phyloP scores from a whole-genome alignment of 2,888 invertebrate species.

The Chrysopilus asiliformis region DNA sequence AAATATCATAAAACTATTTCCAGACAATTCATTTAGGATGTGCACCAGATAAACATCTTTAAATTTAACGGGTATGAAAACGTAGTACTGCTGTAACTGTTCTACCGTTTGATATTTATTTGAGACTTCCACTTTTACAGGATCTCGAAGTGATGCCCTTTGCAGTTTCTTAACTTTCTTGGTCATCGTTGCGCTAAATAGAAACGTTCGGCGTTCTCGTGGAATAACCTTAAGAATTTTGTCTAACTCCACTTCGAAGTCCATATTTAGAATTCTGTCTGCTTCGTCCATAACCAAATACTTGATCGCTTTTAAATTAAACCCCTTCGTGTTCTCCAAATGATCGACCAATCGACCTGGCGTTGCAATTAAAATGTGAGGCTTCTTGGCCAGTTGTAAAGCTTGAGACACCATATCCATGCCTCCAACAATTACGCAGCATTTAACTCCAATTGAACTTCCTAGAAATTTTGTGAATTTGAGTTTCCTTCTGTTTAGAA shows the following conservation, averaged over 20 bases:
- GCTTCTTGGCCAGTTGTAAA: conserved; percentile 81
- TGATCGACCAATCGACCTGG: conserved; percentile 94
- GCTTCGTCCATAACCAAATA: conserved; percentile 98
- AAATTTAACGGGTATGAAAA: conserved; percentile 90
- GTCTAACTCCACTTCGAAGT: conserved; percentile 95
- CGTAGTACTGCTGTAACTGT: conserved; percentile 84
- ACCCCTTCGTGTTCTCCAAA: conserved; percentile 95
- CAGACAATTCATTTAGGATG: conserved; percentile 85
- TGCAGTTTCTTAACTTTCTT: conserved; percentile 93
- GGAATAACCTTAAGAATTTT: conserved; percentile 85
- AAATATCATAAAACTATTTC: conserved; percentile 95
- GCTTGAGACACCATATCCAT: conserved; percentile 97
- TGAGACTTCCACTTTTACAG: conserved; percentile 90
- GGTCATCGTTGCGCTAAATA: conserved; percentile 99
- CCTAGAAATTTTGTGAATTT: conserved; percentile 37
- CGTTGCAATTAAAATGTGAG: conserved; percentile 93
- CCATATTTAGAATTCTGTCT: conserved; percentile 96
- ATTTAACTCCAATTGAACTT: conserved; percentile 83
- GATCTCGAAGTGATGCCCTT: conserved; percentile 84
- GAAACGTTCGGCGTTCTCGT: conserved; percentile 74
- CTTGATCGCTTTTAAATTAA: conserved; percentile 77
- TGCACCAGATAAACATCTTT: conserved; percentile 96
- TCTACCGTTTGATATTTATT: conserved; percentile 98
- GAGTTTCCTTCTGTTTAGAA: not conserved
- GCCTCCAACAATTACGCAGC: conserved; percentile 94